Percentiles rank a stretch among this genome's conserved stretches.
Conservation (phyloP, 1,140 invertebrate genomes). For the Diuraphis noxia region DNA sequence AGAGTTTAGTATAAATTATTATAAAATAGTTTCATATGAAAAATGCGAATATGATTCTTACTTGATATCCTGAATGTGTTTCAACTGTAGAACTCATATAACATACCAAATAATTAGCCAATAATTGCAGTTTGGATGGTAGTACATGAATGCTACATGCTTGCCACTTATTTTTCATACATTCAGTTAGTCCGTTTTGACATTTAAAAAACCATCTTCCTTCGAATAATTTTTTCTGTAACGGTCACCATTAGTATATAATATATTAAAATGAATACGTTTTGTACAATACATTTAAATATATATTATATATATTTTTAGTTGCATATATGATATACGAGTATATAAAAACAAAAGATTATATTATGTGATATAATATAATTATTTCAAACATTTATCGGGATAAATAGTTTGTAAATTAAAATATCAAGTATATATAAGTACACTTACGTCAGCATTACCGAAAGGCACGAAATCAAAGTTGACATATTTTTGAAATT, state of each 20-base stretch:
- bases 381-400: no score
- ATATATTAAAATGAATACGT: not conserved
- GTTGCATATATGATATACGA: no score
- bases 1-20: no score
- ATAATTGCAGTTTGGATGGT: not conserved
- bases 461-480: conserved; percentile 43
- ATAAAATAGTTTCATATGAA: no score
- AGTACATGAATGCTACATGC: conserved; percentile 22
- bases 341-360: not conserved
- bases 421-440: not conserved
- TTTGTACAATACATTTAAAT: not conserved
- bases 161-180: conserved; percentile 41
- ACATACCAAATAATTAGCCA: conserved; percentile 27
- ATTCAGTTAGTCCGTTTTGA: conserved; percentile 14
- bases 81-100: conserved; percentile 12
- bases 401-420: not conserved
- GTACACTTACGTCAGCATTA: not conserved
- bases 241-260: not conserved
- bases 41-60: not conserved
- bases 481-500: conserved; percentile 36
- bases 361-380: no score
- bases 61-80: conserved; percentile 16
- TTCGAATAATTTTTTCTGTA: conserved; percentile 7
- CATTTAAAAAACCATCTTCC: conserved; percentile 45
- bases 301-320: not conserved